A percentile compares a stretch with the other conserved stretches of the same genome.
These are phyloP conservation scores for Drosophila arawakana DNA, from an alignment of 1,140 invertebrate genomes.

Conservation along the genomic window DNA sequence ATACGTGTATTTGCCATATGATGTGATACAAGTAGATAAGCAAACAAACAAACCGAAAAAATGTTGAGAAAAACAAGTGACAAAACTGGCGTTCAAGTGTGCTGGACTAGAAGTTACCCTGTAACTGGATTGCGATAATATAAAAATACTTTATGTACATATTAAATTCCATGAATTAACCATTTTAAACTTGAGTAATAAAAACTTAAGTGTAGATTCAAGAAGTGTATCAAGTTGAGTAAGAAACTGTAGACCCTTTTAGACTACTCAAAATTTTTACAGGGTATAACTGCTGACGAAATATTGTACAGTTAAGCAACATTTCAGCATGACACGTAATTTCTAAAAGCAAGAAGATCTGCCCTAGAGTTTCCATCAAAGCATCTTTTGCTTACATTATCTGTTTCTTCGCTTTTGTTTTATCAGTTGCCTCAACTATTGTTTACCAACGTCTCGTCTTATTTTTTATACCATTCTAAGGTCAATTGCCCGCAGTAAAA, in stretches of 20 bases:
- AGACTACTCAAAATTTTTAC: neutral
- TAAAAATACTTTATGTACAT: neutral
- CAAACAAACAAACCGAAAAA: conserved; percentile 10
- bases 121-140: neutral
- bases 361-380: too few relatives aligned
- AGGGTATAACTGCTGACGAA: conserved; percentile 16
- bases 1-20: conserved; percentile 23
- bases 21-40: conserved; percentile 28
- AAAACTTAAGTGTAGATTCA: too few relatives aligned
- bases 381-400: too few relatives aligned
- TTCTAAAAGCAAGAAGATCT: too few relatives aligned
- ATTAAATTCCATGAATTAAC: too few relatives aligned
- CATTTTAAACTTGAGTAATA: too few relatives aligned
- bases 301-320: conserved; percentile 14
- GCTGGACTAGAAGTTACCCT: neutral
- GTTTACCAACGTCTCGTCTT: conserved; percentile 5
- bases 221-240: too few relatives aligned
- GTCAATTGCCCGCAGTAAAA: conserved; percentile 62
- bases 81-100: neutral
- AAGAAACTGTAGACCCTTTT: neutral
- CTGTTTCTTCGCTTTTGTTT: neutral
- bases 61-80: conserved; percentile 15
- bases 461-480: conserved; percentile 18
- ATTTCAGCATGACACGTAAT: conserved; percentile 6
- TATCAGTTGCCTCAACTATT: neutral